Conservation (phyloP, 2,888 invertebrate genomes). For the Camponotus fellah region DNA sequence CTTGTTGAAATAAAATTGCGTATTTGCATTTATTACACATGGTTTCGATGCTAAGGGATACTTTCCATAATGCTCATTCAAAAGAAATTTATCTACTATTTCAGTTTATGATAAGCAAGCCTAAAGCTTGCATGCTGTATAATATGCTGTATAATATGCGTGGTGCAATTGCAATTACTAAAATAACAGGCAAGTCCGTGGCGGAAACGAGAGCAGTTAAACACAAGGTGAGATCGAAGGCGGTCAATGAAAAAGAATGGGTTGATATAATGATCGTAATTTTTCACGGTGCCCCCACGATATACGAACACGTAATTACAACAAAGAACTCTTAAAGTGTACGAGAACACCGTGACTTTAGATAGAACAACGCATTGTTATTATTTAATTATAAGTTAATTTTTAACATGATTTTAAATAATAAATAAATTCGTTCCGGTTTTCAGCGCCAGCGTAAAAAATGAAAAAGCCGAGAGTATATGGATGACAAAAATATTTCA, state of each 20-base stretch:
- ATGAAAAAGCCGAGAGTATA: not conserved
- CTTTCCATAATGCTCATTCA: not conserved
- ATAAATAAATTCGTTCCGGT: not conserved
- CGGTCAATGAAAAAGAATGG: slow-evolving; percentile 38
- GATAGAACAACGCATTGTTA: slow-evolving; percentile 18
- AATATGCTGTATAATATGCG: not conserved
- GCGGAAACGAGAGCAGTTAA: slow-evolving; percentile 15
- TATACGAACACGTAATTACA: slow-evolving; percentile 43
- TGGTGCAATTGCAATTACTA: slow-evolving; percentile 41
- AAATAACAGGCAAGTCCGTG: slow-evolving; percentile 39
- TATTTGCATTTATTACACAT: slow-evolving; percentile 1
- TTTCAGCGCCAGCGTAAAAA: not conserved
- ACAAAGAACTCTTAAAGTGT: slow-evolving; percentile 42
- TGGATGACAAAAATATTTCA: slow-evolving; percentile 11
- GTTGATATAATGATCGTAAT: slow-evolving; percentile 49
- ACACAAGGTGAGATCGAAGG: slow-evolving; percentile 17
- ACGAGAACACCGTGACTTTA: slow-evolving; percentile 14
- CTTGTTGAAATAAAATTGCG: slow-evolving; percentile 2
- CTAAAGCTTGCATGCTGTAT: slow-evolving; percentile 4
- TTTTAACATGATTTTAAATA: slow-evolving; percentile 10
- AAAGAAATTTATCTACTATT: slow-evolving; percentile 2
- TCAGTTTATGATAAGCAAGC: not conserved
- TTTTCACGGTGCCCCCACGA: slow-evolving; percentile 27
- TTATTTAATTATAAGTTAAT: not conserved
- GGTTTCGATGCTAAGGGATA: not conserved